These are phyloP conservation scores for Acomys russatus DNA, from an alignment of 2,797 vertebrate genomes.

Conservation along the genomic window DNA sequence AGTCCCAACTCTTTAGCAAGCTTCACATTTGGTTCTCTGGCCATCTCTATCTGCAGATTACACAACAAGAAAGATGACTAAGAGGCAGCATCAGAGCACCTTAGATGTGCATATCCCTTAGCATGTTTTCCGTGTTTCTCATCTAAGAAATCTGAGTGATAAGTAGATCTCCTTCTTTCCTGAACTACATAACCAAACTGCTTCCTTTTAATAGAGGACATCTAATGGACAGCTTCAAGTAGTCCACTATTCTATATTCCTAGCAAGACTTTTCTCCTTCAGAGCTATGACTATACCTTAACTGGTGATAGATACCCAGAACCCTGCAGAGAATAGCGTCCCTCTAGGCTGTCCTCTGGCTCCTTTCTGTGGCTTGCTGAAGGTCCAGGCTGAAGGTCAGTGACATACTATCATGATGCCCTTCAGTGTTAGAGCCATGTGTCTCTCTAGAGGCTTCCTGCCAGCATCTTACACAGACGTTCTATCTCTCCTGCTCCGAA, in stretches of 20 bases:
- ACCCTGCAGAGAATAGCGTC: not conserved
- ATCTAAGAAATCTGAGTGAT: not conserved
- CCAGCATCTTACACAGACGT: not conserved
- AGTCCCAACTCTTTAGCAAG: not conserved
- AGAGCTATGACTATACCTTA: not conserved
- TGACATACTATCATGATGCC: too few species aligned
- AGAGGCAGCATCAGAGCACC: too few species aligned
- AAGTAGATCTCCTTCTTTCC: not conserved
- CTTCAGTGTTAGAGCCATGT: not conserved
- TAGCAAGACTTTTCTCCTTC: not conserved
- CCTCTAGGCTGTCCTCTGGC: not conserved
- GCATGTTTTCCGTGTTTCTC: slow-evolving; percentile 22
- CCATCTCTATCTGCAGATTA: not conserved
- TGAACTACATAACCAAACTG: not conserved
- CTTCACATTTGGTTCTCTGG: not conserved
- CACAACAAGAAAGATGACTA: not conserved
- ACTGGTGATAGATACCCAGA: not conserved
- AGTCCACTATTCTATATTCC: not conserved
- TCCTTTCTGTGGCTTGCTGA: not conserved
- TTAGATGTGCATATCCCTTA: not conserved
- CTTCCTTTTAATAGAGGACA: not conserved
- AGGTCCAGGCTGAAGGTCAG: not conserved
- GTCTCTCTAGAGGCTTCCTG: not conserved
- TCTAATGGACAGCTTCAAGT: not conserved
- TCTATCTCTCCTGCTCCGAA: slow-evolving; percentile 2